Conservation (phyloP, 1,140 invertebrate species). For the Heliconius nattereri region DNA sequence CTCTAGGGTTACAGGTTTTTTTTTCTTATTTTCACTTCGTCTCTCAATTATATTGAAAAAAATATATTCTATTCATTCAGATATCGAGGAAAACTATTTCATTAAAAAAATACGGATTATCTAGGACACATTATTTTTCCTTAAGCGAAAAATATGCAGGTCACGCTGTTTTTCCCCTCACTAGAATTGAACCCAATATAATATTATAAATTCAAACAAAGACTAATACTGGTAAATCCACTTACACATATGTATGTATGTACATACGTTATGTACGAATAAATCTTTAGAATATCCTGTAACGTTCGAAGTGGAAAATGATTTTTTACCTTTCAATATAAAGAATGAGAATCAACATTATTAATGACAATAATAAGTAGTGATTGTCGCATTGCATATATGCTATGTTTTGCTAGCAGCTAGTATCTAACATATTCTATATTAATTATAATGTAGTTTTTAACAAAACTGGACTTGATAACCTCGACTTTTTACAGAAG, state of each 20-base stretch:
- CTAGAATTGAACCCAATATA: background rate
- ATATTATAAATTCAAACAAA: background rate
- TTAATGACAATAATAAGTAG: too few species aligned
- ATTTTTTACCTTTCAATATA: background rate
- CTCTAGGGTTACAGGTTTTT: background rate
- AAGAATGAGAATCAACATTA: background rate
- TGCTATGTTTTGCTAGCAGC: too few species aligned
- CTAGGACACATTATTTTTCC: constrained; percentile 3
- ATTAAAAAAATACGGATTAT: background rate
- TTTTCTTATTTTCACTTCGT: too few species aligned
- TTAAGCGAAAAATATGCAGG: constrained; percentile 8
- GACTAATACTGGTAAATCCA: background rate
- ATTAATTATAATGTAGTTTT: too few species aligned
- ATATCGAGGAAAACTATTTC: background rate
- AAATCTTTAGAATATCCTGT: background rate
- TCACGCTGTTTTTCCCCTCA: background rate
- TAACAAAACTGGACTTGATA: too few species aligned
- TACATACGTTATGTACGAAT: background rate
- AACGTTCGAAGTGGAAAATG: background rate
- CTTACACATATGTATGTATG: background rate
- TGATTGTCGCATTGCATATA: too few species aligned
- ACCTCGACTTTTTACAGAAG: too few species aligned
- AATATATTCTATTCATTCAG: background rate
- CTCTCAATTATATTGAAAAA: background rate
- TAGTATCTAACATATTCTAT: too few species aligned